Conservation (phyloP, 2,797 vertebrate genomes). For the Psittacula echo region DNA sequence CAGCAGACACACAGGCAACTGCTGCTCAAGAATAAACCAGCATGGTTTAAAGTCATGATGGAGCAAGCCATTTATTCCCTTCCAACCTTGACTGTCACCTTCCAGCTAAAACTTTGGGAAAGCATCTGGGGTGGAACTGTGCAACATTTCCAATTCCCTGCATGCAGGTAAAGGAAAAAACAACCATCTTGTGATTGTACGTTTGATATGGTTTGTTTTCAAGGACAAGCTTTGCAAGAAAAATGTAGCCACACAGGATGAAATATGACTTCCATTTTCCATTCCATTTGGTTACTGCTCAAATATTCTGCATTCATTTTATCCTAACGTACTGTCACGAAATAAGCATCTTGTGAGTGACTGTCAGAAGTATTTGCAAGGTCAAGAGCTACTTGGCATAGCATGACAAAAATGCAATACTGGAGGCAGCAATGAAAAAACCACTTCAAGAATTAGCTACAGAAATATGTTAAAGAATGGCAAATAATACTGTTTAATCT, state of each 20-base stretch:
- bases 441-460: background rate
- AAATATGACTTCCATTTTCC: slow-evolving; percentile 76
- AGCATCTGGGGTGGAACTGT: slow-evolving; percentile 29
- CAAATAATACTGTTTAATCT: background rate
- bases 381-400: slow-evolving; percentile 50
- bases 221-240: slow-evolving; percentile 76
- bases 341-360: slow-evolving; percentile 26
- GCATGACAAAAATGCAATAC: slow-evolving; percentile 5
- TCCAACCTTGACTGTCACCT: slow-evolving; percentile 76
- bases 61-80: slow-evolving; percentile 37
- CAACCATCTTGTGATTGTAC: slow-evolving; percentile 74
- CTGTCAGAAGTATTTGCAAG: slow-evolving; percentile 65
- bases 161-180: slow-evolving; percentile 51
- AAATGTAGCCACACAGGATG: slow-evolving; percentile 73
- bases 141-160: slow-evolving; percentile 71
- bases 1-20: background rate
- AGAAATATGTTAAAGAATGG: background rate
- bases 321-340: slow-evolving; percentile 44
- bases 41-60: background rate
- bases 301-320: slow-evolving; percentile 75
- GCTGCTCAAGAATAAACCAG: background rate
- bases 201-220: slow-evolving; percentile 76
- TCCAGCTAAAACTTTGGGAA: slow-evolving; percentile 62
- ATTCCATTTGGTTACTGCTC: slow-evolving; percentile 74
- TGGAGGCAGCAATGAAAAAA: background rate